Percentiles rank a stretch among this genome's conserved stretches.
Evolutionary conservation across 2,888 invertebrate genomes (phyloP).

Genomic region (Tineola bisselliella): DNA sequence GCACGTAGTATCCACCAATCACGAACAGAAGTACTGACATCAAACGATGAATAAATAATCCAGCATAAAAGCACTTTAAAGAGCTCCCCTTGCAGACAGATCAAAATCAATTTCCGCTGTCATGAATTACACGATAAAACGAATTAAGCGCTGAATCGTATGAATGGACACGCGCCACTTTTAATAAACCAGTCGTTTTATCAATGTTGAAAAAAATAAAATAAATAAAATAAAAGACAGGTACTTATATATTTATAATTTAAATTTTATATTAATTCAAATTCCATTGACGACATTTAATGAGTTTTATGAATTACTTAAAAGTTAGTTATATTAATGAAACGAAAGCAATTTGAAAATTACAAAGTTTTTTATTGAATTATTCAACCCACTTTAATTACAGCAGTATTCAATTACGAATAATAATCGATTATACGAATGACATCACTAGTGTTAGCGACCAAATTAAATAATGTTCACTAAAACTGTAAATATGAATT

Average conservation of each 20-base stretch:
- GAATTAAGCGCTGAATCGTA: conserved; percentile 1
- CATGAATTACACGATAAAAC: background rate
- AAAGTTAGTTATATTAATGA: background rate
- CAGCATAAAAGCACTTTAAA: background rate
- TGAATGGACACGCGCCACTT: conserved; percentile 9
- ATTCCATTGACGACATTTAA: background rate
- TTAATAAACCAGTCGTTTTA: background rate
- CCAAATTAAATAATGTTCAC: too few relatives aligned
- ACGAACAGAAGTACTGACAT: too few relatives aligned
- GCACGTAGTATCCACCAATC: too few relatives aligned
- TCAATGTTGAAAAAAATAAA: background rate
- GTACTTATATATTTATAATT: too few relatives aligned
- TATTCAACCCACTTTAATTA: background rate
- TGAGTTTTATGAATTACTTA: background rate
- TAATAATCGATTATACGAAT: too few relatives aligned
- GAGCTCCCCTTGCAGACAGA: background rate
- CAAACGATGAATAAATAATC: background rate
- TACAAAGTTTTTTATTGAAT: background rate
- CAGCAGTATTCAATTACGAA: too few relatives aligned
- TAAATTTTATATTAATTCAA: too few relatives aligned
- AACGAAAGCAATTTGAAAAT: background rate
- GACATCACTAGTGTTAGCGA: too few relatives aligned
- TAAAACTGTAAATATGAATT: too few relatives aligned
- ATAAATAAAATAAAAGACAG: background rate
- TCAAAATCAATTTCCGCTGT: background rate